Base-by-base conservation (phyloP, 1,140 invertebrate genomes). In the Sycobia sp. region DNA sequence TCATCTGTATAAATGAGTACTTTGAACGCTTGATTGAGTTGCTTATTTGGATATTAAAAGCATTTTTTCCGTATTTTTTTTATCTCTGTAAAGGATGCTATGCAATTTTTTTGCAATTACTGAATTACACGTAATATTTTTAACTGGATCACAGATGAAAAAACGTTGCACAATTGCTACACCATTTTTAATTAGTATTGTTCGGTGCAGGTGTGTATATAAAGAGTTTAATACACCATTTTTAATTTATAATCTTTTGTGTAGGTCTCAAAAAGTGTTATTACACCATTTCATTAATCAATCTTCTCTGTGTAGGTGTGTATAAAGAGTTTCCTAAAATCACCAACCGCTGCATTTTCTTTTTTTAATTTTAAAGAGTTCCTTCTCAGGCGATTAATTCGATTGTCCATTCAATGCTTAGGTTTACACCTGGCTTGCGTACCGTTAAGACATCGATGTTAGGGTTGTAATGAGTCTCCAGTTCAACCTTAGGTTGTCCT, bases 341-440 rank as follows among this genome's bases (percentile, higher is more conserved):
- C 25, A 53, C 55, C 23, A 14, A 23, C 23, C n/a, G n/a, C n/a
- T n/a, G n/a, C 11, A 4, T 25, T 14, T 41, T 14, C 16, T 13
- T 5, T 46, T n/a, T 18, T 29, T 5, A 23, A 14, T 25, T 25
- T 29, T 10, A 29, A 43, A 39, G 9, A 39, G 2, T 32, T 38
- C 22, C 5, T 18, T 55, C n/a, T n/a, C 29, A 55, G 8, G 7
- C 25, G 34, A 86, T 80, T 55, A 93, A 84, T 44, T 85, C 84
- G 67, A 96, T 90, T 11, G 83, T 88, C 88, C 92, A 97, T 73
- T 90, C 86, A 66, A 90, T 84, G 36, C 86, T 85, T 83, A 97
- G 90, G 73, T 88, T 90, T 60, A 95, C 87, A 62, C 83, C 89
- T 0, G 95, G 95, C 73, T 96, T 96, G 61, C 94, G 86, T 10